Evolutionary conservation across 2,113 vertebrate species (phyloP).

Genomic region (Dasyprocta punctata): DNA sequence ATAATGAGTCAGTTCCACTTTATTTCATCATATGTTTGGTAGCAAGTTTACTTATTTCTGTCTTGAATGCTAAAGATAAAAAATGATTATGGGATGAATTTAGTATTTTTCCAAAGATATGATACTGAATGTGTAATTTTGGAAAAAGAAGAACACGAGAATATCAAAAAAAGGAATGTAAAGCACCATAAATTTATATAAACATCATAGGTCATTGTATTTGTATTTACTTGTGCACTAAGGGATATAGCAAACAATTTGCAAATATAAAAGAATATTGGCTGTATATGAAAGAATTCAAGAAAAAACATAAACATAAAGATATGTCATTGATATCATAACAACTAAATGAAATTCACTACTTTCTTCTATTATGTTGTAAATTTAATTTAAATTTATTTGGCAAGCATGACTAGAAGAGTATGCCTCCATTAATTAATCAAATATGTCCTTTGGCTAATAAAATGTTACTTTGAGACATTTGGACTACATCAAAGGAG

Average conservation of each 20-base stretch:
- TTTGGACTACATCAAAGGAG: background rate
- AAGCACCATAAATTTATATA: background rate
- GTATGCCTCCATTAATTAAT: background rate
- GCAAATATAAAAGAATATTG: background rate
- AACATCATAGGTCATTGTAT: background rate
- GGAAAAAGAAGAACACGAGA: background rate
- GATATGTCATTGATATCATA: background rate
- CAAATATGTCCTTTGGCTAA: background rate
- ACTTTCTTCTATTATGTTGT: background rate
- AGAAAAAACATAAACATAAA: background rate
- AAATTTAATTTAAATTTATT: background rate
- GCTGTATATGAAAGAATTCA: background rate
- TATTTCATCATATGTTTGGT: background rate
- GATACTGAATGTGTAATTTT: background rate
- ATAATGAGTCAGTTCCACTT: background rate
- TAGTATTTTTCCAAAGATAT: background rate
- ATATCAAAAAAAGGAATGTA: background rate
- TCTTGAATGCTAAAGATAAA: background rate
- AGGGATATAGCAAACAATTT: background rate
- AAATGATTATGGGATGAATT: background rate
- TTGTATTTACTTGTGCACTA: background rate
- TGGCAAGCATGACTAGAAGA: background rate
- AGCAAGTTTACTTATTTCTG: background rate
- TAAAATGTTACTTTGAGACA: background rate
- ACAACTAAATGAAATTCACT: background rate